These are phyloP conservation scores for Drosophila tani DNA, from an alignment of 1,140 invertebrate genomes.

Conservation along the genomic window DNA sequence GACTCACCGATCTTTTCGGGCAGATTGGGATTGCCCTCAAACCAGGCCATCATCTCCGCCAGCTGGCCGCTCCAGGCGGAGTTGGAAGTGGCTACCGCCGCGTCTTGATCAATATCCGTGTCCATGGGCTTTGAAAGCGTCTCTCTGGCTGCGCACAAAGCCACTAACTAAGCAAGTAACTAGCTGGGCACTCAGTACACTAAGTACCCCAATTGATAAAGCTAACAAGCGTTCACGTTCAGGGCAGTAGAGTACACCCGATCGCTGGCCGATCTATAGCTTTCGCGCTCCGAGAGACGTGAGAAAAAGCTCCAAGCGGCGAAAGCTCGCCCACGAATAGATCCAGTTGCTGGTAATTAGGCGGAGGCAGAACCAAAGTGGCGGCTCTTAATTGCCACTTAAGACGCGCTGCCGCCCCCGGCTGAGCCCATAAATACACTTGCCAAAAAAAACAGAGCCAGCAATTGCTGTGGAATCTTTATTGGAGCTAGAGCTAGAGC, in stretches of 20 bases:
- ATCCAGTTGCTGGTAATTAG: conserved; percentile 26
- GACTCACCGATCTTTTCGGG: conserved; percentile 75
- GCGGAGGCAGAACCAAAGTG: not conserved
- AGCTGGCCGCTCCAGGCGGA: conserved; percentile 46
- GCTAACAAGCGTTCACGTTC: conserved; percentile 22
- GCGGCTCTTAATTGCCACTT: conserved; percentile 7
- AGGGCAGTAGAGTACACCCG: not conserved
- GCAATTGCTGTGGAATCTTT: conserved; percentile 28
- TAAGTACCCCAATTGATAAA: conserved; percentile 49
- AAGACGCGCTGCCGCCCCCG: no score
- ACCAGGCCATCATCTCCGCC: conserved; percentile 63
- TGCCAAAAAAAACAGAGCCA: no score
- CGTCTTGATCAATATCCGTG: conserved; percentile 1
- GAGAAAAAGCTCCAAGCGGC: not conserved
- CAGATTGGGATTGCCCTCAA: conserved; percentile 66
- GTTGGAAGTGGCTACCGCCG: not conserved
- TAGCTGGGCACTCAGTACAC: not conserved
- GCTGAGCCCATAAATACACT: conserved; percentile 9
- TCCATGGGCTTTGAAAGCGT: conserved; percentile 19
- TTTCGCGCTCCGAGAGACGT: conserved; percentile 7
- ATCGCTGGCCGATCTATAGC: conserved; percentile 11
- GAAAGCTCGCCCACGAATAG: conserved; percentile 11
- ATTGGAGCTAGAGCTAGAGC: conserved; percentile 28
- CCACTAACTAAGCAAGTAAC: conserved; percentile 38
- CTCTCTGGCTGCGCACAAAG: conserved; percentile 14